phyloP scores from a whole-genome alignment of 2,113 vertebrate species.

The Syngnathus floridae region DNA sequence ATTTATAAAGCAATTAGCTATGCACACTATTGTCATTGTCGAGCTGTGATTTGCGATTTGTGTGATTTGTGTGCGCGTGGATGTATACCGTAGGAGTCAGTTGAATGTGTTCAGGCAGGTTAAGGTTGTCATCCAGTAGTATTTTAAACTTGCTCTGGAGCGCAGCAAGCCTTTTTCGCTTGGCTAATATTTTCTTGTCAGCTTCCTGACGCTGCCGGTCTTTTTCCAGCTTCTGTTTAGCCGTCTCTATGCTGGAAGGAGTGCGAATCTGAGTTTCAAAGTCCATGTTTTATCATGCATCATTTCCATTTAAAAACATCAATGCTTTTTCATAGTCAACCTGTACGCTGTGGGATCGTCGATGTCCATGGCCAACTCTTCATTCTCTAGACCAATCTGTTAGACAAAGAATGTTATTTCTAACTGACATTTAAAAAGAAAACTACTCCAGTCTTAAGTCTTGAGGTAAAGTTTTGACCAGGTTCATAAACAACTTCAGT shows the following conservation, averaged over 20 bases:
- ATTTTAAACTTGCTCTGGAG: constrained; percentile 69
- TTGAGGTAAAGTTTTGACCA: too few species aligned
- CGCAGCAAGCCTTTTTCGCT: constrained; percentile 64
- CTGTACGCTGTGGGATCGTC: constrained; percentile 78
- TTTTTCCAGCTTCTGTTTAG: constrained; percentile 76
- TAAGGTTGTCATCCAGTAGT: constrained; percentile 71
- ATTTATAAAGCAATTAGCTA: neutral
- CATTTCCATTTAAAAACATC: neutral
- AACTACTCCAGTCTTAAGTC: too few species aligned
- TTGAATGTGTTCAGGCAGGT: constrained; percentile 77
- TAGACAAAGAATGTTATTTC: neutral
- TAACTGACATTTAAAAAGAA: too few species aligned
- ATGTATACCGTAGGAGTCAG: constrained; percentile 69
- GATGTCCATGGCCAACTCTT: constrained; percentile 75
- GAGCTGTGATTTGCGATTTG: neutral
- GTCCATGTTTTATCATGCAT: too few species aligned
- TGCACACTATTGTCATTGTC: too few species aligned
- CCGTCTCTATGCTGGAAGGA: constrained; percentile 79
- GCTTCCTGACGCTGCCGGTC: constrained; percentile 74
- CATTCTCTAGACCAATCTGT: constrained; percentile 72
- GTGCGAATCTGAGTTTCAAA: neutral
- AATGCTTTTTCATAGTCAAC: constrained; percentile 54
- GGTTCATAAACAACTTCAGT: too few species aligned
- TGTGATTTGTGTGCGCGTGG: neutral
- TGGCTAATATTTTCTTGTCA: constrained; percentile 68